Evolutionary conservation across 2,113 vertebrate species (phyloP).

Genomic region (Passer domesticus): DNA sequence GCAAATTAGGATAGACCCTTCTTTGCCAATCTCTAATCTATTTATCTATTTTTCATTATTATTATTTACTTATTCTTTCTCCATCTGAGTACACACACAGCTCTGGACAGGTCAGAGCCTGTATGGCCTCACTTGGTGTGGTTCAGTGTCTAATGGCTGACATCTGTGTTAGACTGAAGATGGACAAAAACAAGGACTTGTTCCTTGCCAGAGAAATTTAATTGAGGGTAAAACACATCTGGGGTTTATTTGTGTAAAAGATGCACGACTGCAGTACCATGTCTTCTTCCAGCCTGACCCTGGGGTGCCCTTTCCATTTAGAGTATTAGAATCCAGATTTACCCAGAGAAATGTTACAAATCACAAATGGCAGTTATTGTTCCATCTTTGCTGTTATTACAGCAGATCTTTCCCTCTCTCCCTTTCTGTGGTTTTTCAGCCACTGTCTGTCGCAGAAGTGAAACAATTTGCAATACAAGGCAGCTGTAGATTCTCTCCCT

Average conservation of each 20-base stretch:
- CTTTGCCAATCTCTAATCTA: background rate
- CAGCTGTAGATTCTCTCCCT: background rate
- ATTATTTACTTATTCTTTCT: background rate
- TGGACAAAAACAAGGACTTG: background rate
- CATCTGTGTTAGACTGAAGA: background rate
- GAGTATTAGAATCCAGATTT: background rate
- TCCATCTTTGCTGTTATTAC: background rate
- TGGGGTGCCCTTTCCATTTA: background rate
- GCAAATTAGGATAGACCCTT: background rate
- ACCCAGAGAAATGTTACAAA: background rate
- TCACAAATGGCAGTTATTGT: background rate
- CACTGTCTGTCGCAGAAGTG: background rate
- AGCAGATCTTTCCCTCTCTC: background rate
- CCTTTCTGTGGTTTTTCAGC: background rate
- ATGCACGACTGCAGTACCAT: background rate
- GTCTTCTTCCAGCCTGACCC: background rate
- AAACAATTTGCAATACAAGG: background rate
- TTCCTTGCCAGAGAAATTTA: background rate
- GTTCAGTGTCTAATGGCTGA: background rate
- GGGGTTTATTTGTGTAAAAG: background rate
- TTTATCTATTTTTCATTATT: background rate
- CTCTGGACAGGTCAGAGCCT: background rate
- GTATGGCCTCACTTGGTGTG: background rate
- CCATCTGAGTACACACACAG: fast-evolving
- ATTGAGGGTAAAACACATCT: background rate